Evolutionary conservation across 2,113 vertebrate species (phyloP).

Genomic region (Takifugu bimaculatus): DNA sequence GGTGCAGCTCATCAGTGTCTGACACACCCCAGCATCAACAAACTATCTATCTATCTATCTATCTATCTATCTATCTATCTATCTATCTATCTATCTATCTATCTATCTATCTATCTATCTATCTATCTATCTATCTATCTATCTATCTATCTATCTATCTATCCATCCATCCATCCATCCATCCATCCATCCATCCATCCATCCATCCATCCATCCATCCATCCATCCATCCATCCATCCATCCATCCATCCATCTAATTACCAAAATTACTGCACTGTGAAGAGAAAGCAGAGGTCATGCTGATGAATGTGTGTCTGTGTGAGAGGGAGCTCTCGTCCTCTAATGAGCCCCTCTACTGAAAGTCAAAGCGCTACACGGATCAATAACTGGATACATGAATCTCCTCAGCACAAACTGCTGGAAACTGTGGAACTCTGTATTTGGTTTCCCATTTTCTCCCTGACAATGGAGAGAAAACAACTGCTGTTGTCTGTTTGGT

Average conservation of each 20-base stretch:
- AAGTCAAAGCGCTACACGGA: conserved; percentile 33
- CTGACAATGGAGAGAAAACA: conserved; percentile 36
- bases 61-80: conserved; percentile 26
- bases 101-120: conserved; percentile 6
- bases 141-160: too few relatives aligned
- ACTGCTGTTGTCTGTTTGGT: conserved; percentile 10
- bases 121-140: too few relatives aligned
- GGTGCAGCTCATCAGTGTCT: conserved; percentile 56
- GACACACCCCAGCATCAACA: conserved; percentile 3
- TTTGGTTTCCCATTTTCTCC: conserved; percentile 13
- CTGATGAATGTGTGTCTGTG: neutral
- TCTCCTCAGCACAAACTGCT: conserved; percentile 28
- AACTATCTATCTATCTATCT: conserved; percentile 7
- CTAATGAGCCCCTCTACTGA: conserved; percentile 40
- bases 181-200: conserved; percentile 19
- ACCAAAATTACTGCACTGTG: neutral
- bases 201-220: conserved; percentile 4
- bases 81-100: conserved; percentile 22
- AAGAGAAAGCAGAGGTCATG: neutral
- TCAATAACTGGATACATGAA: conserved; percentile 48
- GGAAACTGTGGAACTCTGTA: conserved; percentile 24
- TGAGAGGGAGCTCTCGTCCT: conserved; percentile 19
- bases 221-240: conserved; percentile 6
- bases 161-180: conserved; percentile 23
- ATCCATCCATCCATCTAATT: neutral